A percentile compares a stretch with the other conserved stretches of the same genome.
These are phyloP conservation scores for Gopherus evgoodei DNA, from an alignment of 2,113 vertebrate species.

Conservation along the genomic window DNA sequence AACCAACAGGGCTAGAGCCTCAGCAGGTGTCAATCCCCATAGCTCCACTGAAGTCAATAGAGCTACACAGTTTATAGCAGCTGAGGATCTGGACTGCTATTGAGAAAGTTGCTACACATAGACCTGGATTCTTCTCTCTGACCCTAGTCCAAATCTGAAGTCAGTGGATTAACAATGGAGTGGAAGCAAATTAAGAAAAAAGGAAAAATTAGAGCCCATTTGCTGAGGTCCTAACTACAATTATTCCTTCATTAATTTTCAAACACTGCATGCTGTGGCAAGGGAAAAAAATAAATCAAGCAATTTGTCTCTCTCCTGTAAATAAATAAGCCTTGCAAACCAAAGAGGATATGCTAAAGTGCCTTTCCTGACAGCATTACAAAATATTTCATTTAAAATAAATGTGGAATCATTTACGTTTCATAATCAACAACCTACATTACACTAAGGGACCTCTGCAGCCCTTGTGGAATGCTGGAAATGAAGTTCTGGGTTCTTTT, in stretches of 20 bases:
- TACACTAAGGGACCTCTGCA: neutral
- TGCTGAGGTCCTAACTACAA: neutral
- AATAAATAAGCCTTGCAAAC: neutral
- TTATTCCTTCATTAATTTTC: neutral
- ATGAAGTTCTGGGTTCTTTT: neutral
- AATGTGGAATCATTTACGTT: neutral
- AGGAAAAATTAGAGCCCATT: conserved; percentile 24
- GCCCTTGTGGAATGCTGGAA: neutral
- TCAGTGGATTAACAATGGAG: neutral
- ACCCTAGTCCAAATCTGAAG: neutral
- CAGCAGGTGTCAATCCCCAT: neutral
- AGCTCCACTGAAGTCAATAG: neutral
- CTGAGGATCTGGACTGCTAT: neutral
- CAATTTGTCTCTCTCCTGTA: neutral
- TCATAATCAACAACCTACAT: neutral
- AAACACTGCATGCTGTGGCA: neutral
- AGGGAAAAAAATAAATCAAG: neutral
- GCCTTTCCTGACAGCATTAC: neutral
- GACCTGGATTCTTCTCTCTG: neutral
- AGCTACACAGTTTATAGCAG: neutral
- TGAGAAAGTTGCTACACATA: neutral
- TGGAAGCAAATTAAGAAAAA: conserved; percentile 2
- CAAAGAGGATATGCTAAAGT: neutral
- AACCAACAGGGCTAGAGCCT: too few species aligned
- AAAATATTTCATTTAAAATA: neutral